phyloP scores from a whole-genome alignment of 2,113 vertebrate species.

The Malurus melanocephalus region DNA sequence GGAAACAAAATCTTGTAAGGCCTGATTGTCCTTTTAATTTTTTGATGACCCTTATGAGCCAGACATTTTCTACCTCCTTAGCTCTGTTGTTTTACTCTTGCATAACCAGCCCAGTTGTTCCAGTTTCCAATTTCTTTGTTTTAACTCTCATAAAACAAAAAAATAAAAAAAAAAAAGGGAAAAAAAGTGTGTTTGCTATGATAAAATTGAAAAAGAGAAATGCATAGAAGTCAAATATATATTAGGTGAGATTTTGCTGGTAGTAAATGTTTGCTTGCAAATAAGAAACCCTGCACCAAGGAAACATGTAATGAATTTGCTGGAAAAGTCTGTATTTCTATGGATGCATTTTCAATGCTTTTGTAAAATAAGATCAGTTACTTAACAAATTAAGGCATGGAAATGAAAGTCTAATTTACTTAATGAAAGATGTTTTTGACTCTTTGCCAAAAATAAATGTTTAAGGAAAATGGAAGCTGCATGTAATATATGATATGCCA shows the following conservation, averaged over 20 bases:
- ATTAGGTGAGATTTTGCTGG: not conserved
- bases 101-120: not conserved
- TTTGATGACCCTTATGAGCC: not conserved
- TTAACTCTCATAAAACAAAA: not conserved
- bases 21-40: not conserved
- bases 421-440: not conserved
- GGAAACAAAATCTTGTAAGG: not conserved
- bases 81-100: not conserved
- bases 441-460: not conserved
- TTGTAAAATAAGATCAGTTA: not conserved
- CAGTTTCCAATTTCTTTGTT: not conserved
- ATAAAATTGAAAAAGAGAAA: not conserved
- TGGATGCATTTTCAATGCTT: not conserved
- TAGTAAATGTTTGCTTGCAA: not conserved
- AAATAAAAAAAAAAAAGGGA: not conserved
- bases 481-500: not conserved
- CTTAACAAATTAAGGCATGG: not conserved
- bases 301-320: not conserved
- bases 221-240: not conserved
- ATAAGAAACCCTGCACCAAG: not conserved
- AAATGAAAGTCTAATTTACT: not conserved
- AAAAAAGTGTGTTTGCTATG: not conserved
- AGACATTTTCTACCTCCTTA: not conserved
- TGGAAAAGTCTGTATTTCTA: not conserved
- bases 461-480: not conserved